A percentile compares a stretch with the other conserved stretches of the same genome.
phyloP scores from a whole-genome alignment of 2,797 vertebrate genomes.

The Aselliscus stoliczkanus region DNA sequence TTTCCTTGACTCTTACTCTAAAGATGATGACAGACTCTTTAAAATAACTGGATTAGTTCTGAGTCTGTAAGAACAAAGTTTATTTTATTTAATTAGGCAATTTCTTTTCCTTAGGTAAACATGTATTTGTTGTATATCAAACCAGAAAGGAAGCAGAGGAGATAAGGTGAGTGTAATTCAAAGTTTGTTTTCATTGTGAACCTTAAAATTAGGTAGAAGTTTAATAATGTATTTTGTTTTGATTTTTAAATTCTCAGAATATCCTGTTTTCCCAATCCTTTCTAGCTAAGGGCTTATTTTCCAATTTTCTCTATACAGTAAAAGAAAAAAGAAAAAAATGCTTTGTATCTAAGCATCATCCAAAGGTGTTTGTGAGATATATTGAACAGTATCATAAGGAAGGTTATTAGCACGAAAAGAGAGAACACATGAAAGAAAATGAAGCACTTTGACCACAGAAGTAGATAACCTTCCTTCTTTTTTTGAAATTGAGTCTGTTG shows the following conservation, averaged over 20 bases:
- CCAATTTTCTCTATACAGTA: background rate
- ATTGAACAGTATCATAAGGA: background rate
- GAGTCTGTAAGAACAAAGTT: background rate
- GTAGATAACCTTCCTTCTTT: background rate
- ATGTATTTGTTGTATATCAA: background rate
- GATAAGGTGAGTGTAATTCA: background rate
- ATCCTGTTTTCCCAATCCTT: background rate
- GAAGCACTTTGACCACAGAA: background rate
- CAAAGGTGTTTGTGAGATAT: background rate
- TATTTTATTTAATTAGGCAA: background rate
- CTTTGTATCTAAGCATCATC: background rate
- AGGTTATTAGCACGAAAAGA: background rate
- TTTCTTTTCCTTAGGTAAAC: background rate
- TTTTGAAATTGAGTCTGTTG: no score
- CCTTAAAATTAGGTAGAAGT: background rate
- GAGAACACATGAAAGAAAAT: background rate
- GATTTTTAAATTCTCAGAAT: conserved; percentile 12
- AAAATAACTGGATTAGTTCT: background rate
- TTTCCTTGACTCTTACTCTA: background rate
- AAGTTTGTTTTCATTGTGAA: background rate
- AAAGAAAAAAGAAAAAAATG: conserved; percentile 10
- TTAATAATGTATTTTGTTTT: conserved; percentile 51
- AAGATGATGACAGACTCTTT: background rate
- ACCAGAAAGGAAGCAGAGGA: background rate
- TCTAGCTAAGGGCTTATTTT: background rate